A percentile compares a stretch with the other conserved stretches of the same genome.
Conservation (phyloP, 2,113 vertebrate species). For the Notothenia rossii region DNA sequence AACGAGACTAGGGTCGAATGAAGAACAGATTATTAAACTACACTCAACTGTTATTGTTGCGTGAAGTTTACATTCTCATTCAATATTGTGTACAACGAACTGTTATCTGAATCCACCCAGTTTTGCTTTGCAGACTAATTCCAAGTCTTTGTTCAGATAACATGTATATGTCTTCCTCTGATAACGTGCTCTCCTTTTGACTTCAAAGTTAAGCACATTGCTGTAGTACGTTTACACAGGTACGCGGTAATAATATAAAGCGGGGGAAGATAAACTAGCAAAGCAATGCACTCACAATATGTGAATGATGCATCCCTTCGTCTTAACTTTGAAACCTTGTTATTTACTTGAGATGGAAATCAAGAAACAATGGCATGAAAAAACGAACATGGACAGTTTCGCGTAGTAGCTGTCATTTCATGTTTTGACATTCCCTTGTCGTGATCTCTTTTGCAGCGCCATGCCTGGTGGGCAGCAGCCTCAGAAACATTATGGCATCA, state of each 20-base stretch:
- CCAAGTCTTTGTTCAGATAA: too few relatives aligned
- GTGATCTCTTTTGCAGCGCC: constrained; percentile 58
- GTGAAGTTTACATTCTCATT: too few relatives aligned
- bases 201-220: not conserved
- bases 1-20: too few relatives aligned
- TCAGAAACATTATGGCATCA: constrained; percentile 93
- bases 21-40: too few relatives aligned
- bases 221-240: constrained; percentile 37
- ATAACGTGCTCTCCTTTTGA: too few relatives aligned
- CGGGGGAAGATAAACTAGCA: not conserved
- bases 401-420: constrained; percentile 14
- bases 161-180: too few relatives aligned
- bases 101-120: too few relatives aligned
- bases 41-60: too few relatives aligned
- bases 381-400: not conserved
- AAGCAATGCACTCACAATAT: not conserved
- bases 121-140: too few relatives aligned
- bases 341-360: not conserved
- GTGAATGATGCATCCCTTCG: not conserved
- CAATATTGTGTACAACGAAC: too few relatives aligned
- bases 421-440: not conserved
- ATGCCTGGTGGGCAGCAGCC: constrained; percentile 88
- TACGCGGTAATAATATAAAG: not conserved
- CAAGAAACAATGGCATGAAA: not conserved
- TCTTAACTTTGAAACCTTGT: too few relatives aligned